Evolutionary conservation across 2,113 vertebrate genomes (phyloP).

Genomic region (Cervus canadensis): DNA sequence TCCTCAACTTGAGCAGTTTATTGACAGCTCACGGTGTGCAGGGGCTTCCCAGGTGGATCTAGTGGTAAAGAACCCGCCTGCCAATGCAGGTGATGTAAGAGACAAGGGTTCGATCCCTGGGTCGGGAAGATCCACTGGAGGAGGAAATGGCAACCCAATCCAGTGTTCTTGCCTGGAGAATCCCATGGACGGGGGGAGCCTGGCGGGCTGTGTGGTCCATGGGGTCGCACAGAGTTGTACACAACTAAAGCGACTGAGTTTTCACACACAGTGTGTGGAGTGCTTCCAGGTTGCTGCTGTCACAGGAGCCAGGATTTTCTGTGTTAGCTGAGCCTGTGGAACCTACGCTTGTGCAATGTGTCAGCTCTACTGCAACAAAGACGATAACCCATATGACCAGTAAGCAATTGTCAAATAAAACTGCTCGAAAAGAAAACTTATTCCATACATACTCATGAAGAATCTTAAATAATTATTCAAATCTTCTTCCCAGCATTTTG

Average conservation of each 20-base stretch:
- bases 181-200: background rate
- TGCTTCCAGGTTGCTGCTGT: constrained; percentile 88
- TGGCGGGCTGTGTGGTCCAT: background rate
- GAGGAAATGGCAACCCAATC: background rate
- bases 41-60: background rate
- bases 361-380: constrained; percentile 85
- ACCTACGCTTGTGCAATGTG: constrained; percentile 73
- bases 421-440: background rate
- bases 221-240: background rate
- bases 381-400: background rate
- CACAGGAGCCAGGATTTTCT: constrained; percentile 85
- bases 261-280: constrained; percentile 82
- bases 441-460: constrained; percentile 86
- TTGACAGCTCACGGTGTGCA: constrained; percentile 84
- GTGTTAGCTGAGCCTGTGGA: constrained; percentile 71
- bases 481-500: constrained; percentile 89
- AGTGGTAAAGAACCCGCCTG: background rate
- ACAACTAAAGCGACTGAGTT: background rate
- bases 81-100: background rate
- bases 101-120: background rate
- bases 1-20: constrained; percentile 88
- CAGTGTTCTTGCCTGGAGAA: background rate
- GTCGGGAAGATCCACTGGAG: background rate
- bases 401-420: background rate
- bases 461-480: constrained; percentile 90